Conservation (phyloP, 2,888 invertebrate genomes). For the Drosophila niveifrons region DNA sequence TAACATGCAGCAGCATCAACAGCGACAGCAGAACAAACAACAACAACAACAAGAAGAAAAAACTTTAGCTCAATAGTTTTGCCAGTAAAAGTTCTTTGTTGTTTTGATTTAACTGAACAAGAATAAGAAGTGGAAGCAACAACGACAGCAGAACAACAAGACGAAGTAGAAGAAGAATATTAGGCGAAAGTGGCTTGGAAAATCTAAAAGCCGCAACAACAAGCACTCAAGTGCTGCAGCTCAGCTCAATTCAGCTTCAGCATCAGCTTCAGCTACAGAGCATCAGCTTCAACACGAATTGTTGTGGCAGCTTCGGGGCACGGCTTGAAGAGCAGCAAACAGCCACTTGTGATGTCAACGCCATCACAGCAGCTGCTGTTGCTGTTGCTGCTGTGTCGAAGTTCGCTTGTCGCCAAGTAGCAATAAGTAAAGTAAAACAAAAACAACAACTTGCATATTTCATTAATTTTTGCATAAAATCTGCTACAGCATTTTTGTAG, state of each 20-base stretch:
- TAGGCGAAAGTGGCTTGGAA: slow-evolving; percentile 76
- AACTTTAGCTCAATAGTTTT: slow-evolving; percentile 64
- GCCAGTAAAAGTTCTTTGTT: slow-evolving; percentile 69
- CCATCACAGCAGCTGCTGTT: slow-evolving; percentile 58
- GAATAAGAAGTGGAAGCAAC: slow-evolving; percentile 26
- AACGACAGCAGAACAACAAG: slow-evolving; percentile 41
- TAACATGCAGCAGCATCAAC: slow-evolving; percentile 57
- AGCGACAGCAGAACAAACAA: slow-evolving; percentile 24
- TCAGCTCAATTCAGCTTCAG: slow-evolving; percentile 35
- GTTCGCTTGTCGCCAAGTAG: slow-evolving; percentile 46
- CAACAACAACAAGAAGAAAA: slow-evolving; percentile 21
- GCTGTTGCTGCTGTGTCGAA: slow-evolving; percentile 53
- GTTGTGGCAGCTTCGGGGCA: slow-evolving; percentile 35
- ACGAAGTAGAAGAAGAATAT: slow-evolving; percentile 63
- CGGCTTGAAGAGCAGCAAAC: slow-evolving; percentile 18
- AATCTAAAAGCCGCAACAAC: slow-evolving; percentile 76
- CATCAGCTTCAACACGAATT: slow-evolving; percentile 30
- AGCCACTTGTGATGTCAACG: slow-evolving; percentile 75
- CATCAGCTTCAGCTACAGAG: slow-evolving; percentile 12
- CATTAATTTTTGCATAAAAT: slow-evolving; percentile 74
- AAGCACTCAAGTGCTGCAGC: slow-evolving; percentile 54
- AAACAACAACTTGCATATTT: slow-evolving; percentile 61
- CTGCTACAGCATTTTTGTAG: slow-evolving; percentile 36
- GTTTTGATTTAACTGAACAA: slow-evolving; percentile 64
- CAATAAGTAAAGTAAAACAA: slow-evolving; percentile 17